Evolutionary conservation across 2,797 vertebrate genomes (phyloP).

Genomic region (Crax fasciolata): DNA sequence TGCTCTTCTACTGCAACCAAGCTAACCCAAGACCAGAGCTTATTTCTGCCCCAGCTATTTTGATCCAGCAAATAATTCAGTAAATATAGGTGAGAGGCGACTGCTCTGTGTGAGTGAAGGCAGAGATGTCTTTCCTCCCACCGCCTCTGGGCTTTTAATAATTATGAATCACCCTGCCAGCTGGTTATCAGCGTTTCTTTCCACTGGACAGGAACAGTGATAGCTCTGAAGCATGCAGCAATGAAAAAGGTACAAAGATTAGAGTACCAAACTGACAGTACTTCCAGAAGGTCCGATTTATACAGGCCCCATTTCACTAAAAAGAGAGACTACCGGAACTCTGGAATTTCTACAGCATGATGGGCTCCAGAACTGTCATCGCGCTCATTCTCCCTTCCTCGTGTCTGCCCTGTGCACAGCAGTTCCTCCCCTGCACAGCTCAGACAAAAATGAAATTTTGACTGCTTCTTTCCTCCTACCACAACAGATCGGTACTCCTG

Average conservation of each 20-base stretch:
- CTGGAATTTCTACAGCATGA: neutral
- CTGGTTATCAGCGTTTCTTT: constrained; percentile 34
- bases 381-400: neutral
- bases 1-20: neutral
- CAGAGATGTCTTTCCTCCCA: neutral
- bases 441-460: neutral
- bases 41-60: constrained; percentile 43
- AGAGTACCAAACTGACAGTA: neutral
- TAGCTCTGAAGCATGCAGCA: neutral
- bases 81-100: constrained; percentile 60
- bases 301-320: neutral
- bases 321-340: neutral
- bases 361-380: neutral
- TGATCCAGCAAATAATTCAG: neutral
- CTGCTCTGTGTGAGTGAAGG: neutral
- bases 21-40: neutral
- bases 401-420: neutral
- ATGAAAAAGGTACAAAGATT: neutral
- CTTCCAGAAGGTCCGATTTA: neutral
- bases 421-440: neutral
- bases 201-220: neutral
- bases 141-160: constrained; percentile 37
- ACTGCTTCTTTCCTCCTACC: neutral
- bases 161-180: constrained; percentile 10
- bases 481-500: neutral